A percentile compares a stretch with the other conserved stretches of the same genome.
phyloP scores from a whole-genome alignment of 2,113 vertebrate genomes.

The Struthidea cinerea region DNA sequence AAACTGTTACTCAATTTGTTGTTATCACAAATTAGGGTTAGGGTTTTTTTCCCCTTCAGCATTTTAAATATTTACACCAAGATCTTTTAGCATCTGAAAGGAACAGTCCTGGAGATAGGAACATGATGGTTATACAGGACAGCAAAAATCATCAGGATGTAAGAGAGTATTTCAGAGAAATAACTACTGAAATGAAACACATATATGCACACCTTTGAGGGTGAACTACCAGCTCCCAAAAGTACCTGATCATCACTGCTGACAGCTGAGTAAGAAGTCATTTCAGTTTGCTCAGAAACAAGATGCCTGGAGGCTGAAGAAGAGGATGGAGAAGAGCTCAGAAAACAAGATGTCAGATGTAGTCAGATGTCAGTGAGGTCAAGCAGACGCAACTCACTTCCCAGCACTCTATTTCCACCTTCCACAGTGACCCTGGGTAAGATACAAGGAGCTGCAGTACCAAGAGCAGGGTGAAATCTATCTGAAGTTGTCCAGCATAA shows the following conservation, averaged over 20 bases:
- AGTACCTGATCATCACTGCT: background rate
- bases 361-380: background rate
- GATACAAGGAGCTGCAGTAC: background rate
- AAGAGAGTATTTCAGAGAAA: background rate
- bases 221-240: background rate
- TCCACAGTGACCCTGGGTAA: background rate
- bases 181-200: background rate
- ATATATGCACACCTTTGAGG: background rate
- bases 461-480: background rate
- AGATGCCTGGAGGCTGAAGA: background rate
- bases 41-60: background rate
- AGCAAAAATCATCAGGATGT: background rate
- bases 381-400: background rate
- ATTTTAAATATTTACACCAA: background rate
- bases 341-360: background rate
- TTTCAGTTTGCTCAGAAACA: background rate
- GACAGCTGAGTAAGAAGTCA: background rate
- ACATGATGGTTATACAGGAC: fast-evolving
- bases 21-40: background rate
- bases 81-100: background rate
- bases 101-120: background rate
- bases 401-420: background rate
- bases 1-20: background rate
- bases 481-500: background rate
- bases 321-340: background rate